Evolutionary conservation across 2,888 invertebrate species (phyloP).

Genomic region (Thymelicus acteon): DNA sequence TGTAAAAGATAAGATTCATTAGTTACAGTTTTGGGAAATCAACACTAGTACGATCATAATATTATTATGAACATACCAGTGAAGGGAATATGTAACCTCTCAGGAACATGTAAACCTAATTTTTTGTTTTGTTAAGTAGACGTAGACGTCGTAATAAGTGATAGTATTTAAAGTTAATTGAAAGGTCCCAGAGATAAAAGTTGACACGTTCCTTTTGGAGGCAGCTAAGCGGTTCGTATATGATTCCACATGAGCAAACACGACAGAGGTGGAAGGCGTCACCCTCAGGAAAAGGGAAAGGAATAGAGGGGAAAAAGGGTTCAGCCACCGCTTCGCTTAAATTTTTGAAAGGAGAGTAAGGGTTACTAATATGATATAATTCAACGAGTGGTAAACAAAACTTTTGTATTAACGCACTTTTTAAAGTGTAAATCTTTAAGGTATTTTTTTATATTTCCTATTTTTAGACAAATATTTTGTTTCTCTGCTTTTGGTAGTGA

Average conservation of each 20-base stretch:
- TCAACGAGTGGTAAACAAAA: constrained; percentile 29
- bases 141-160: too few relatives aligned
- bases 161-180: constrained; percentile 3
- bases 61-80: constrained; percentile 74
- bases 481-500: background rate
- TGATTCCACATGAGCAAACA: constrained; percentile 76
- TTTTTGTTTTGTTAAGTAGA: background rate
- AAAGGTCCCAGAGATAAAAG: constrained; percentile 38
- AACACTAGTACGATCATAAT: constrained; percentile 74
- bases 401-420: background rate
- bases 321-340: constrained; percentile 80
- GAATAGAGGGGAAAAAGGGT: constrained; percentile 63
- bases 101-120: background rate
- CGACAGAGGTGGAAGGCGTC: constrained; percentile 84
- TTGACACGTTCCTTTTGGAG: constrained; percentile 65
- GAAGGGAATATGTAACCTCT: constrained; percentile 58
- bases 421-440: too few relatives aligned
- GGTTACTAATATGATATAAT: background rate
- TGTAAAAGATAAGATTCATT: constrained; percentile 55
- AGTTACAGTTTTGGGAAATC: constrained; percentile 38
- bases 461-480: background rate
- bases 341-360: constrained; percentile 6
- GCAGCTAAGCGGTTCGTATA: constrained; percentile 81
- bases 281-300: constrained; percentile 75
- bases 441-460: too few relatives aligned